Base-by-base conservation (phyloP, 2,888 invertebrate genomes). In the Tenthredo mesomela region DNA sequence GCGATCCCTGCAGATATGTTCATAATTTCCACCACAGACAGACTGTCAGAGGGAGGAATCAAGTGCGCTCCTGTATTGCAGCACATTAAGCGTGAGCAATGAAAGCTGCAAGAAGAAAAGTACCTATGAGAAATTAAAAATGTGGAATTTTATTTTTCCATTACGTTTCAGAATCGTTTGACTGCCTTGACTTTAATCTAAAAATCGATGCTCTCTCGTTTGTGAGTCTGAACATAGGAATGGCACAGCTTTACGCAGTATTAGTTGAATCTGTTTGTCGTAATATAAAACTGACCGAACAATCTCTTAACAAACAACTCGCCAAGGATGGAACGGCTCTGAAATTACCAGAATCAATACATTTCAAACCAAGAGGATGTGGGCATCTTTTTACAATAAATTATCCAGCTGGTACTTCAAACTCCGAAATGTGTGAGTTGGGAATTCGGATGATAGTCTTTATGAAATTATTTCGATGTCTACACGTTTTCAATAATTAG, bases 331-430 rank as follows among this genome's bases (percentile, higher is more conserved):
- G 94, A 37, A 93, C 94, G 15, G 94, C 93, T 6, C 88, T 95
- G n/a, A 94, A 94, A 87, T 92, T 95, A 83, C 96, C 97, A 21
- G 95, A 96, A 92, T 95, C 96, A 71, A 95, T 95, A 91, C 98
- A 98, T 92, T 98, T 97, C 91, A 95, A 95, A 87, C 96, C 97
- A 15, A 92, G 94, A 86, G 95, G 95, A 87, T 95, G 96, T 89
- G 96, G 97, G 0, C 97, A 97, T 93, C 96, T 97, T 89, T 92
- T 98, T 29, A 97, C 97, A 12, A 95, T 96, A 88, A 94, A 97
- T 70, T 96, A 97, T 91, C 95, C 97, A 21, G 95, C 95, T 89
- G 95, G 94, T 85, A 94, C 95, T 77, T 93, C 95, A 5, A 97
- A 97, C 90, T 95, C 96, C 87, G 95, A 95, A 87, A 95, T 96